phyloP scores from a whole-genome alignment of 2,888 invertebrate genomes.

The Acheta domesticus region DNA sequence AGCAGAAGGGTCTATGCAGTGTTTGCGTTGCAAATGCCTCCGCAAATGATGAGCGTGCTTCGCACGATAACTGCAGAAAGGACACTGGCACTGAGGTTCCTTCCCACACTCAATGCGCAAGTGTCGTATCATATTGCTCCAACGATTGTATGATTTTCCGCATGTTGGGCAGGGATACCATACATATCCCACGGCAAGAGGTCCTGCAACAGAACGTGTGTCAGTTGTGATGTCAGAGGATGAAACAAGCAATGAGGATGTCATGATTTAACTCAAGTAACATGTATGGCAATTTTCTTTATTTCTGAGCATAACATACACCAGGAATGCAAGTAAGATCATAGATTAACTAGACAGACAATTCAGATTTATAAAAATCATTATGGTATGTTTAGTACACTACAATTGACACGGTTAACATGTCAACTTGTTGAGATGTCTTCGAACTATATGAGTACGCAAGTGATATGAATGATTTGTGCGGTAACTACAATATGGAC shows the following conservation, averaged over 20 bases:
- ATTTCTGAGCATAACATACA: no score
- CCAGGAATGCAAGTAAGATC: no score
- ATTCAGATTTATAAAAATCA: no score
- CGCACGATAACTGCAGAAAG: constrained; percentile 46
- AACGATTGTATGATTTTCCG: constrained; percentile 31
- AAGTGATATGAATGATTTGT: constrained; percentile 46
- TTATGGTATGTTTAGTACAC: no score
- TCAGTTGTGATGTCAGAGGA: no score
- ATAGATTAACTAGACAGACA: no score
- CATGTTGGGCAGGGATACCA: constrained; percentile 28
- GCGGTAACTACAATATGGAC: constrained; percentile 46
- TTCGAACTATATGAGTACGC: constrained; percentile 42
- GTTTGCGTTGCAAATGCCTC: constrained; percentile 41
- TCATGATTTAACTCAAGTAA: no score
- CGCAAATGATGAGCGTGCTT: constrained; percentile 45
- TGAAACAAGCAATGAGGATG: no score
- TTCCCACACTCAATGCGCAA: constrained; percentile 42
- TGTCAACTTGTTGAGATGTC: neutral
- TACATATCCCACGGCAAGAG: neutral
- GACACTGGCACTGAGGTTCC: constrained; percentile 46
- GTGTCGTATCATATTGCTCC: constrained; percentile 35
- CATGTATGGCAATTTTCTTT: no score
- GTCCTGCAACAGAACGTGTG: neutral
- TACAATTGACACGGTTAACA: no score
- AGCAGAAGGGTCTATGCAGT: constrained; percentile 37